Evolutionary conservation across 2,888 invertebrate genomes (phyloP), one percentile per base, ranked within the genome.

Genomic region (Lagria hirta): DNA sequence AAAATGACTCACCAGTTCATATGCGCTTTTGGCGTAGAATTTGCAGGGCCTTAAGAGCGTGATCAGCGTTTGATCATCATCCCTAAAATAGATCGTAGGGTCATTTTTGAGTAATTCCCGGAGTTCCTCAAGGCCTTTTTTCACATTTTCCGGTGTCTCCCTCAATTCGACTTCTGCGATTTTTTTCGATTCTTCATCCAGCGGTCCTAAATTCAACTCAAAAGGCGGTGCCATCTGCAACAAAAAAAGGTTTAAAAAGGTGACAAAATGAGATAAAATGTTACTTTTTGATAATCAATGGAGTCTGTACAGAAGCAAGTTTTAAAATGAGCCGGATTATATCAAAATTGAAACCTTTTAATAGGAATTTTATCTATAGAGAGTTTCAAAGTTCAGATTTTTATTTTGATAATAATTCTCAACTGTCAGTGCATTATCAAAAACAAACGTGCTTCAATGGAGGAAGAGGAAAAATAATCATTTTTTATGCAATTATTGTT

Each of bases 1-100:
- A n/a, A n/a, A n/a, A n/a, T n/a, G n/a, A 75, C 81, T 81, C 66
- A 87, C 88, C 75, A 90, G 73, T 62, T 82, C 83, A 41, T 83
- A 73, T 0, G 90, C 90, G 70, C 88, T 88, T 58, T 88, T 78
- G 0, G 89, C 84, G 58, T 90, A 89, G 74, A 80, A 91, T 68
- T 91, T 90, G 72, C 86, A 85, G 14, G 88, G 87, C 43, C 91
- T 78, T 42, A 91, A 73, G 64, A 88, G 88, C 49, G 87, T 84
- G n/a, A 81, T 74, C 5, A 91, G 76, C 24, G 86, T 79, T 17
- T 86, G 86, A 55, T 90, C 89, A 54, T 86, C 86, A 23, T 87
- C 86, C 61, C n/a, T n/a, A n/a, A n/a, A n/a, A n/a, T n/a, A n/a
- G n/a, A n/a, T 84, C 29, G 80, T 77, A 53, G 80, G 79, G 57